Evolutionary conservation across 2,797 vertebrate genomes (phyloP).

Genomic region (Onychomys leucogaster): DNA sequence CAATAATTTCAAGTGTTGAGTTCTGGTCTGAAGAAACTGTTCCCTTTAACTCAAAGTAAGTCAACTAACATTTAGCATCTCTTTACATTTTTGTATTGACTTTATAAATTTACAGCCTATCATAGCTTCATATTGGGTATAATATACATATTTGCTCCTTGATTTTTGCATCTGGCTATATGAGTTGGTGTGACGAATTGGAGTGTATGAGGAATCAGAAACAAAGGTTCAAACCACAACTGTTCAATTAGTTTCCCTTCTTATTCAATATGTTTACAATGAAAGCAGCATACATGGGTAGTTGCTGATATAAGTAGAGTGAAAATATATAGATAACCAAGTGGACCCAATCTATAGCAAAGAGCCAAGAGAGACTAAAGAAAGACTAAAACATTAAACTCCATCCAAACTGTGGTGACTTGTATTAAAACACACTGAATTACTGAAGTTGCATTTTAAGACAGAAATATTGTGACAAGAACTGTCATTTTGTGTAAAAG

Average conservation of each 20-base stretch:
- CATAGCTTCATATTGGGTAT: neutral
- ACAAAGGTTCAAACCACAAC: neutral
- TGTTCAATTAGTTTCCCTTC: neutral
- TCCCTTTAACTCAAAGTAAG: neutral
- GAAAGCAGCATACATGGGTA: neutral
- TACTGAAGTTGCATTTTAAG: neutral
- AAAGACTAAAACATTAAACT: neutral
- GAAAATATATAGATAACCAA: neutral
- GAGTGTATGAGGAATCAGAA: neutral
- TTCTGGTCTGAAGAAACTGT: accelerated
- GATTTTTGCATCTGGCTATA: neutral
- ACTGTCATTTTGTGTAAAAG: neutral
- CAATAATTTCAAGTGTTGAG: neutral
- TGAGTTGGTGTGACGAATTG: neutral
- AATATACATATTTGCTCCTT: neutral
- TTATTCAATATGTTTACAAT: neutral
- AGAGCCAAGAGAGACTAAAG: neutral
- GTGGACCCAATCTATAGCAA: neutral
- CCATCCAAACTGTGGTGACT: neutral
- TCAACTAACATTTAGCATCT: neutral
- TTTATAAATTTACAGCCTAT: neutral
- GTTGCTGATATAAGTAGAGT: neutral
- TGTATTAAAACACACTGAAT: neutral
- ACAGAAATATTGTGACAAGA: neutral
- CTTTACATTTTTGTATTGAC: neutral